Conservation (phyloP, 2,888 invertebrate species). For the Coenonympha glycerion region DNA sequence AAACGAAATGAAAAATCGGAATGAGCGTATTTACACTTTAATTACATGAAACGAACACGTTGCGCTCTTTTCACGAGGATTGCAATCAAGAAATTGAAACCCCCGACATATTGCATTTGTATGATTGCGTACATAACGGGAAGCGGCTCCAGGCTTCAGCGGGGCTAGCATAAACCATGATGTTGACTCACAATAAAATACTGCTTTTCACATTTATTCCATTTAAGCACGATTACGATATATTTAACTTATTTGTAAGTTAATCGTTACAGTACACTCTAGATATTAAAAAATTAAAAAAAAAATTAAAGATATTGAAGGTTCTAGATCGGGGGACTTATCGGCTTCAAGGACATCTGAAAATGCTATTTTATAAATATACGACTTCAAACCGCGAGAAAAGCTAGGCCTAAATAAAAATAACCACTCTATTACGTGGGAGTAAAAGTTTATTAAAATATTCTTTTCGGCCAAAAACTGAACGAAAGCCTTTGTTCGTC, state of each 20-base stretch:
- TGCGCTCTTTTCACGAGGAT: constrained; percentile 17
- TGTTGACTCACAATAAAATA: no score
- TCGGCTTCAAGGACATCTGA: no score
- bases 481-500: neutral
- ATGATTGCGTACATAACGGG: constrained; percentile 4
- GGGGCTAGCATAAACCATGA: neutral
- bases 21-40: constrained; percentile 13
- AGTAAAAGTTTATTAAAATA: neutral
- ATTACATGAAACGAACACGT: constrained; percentile 20
- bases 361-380: no score
- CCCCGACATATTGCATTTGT: constrained; percentile 10
- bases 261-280: no score
- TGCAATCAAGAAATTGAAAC: constrained; percentile 25
- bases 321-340: no score
- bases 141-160: neutral
- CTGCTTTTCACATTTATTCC: no score
- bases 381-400: no score
- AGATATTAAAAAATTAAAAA: no score
- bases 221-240: no score
- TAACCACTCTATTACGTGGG: neutral
- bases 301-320: no score
- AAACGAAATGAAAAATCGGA: neutral
- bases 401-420: neutral
- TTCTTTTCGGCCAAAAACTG: neutral
- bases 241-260: no score